Percentiles rank a stretch among this genome's conserved stretches.
phyloP scores from a whole-genome alignment of 2,113 vertebrate genomes.

The Phalacrocorax carbo region DNA sequence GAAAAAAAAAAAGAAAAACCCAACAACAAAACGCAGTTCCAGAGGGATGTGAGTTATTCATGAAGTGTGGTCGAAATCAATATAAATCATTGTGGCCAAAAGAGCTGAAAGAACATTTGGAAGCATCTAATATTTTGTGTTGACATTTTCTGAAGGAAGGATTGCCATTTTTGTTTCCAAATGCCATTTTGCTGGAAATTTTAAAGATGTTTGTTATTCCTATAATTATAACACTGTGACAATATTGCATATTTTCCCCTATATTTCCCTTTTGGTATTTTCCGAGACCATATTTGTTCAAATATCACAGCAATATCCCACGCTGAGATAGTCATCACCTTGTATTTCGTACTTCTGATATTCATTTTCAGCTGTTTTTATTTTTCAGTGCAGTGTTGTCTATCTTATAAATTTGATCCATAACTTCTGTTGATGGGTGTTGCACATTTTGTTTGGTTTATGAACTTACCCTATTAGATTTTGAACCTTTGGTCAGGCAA shows the following conservation, averaged over 20 bases:
- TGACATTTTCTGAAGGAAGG: neutral
- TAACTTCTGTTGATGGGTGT: neutral
- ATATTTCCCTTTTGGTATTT: neutral
- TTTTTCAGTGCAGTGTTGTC: neutral
- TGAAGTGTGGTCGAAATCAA: neutral
- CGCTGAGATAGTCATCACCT: neutral
- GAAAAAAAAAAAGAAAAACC: neutral
- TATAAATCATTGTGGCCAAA: neutral
- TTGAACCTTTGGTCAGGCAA: neutral
- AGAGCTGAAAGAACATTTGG: neutral
- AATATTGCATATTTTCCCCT: neutral
- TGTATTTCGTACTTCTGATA: neutral
- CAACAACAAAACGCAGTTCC: neutral
- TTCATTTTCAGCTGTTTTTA: neutral
- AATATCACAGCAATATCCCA: neutral
- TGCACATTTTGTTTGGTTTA: neutral
- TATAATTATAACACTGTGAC: neutral
- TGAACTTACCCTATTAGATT: neutral
- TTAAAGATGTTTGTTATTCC: neutral
- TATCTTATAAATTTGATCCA: neutral
- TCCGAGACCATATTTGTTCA: neutral
- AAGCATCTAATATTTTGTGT: neutral
- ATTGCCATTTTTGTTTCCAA: neutral
- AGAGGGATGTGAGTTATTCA: neutral
- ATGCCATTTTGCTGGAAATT: neutral